Evolutionary conservation across 2,113 vertebrate species (phyloP), one percentile per base, ranked within the genome.

Genomic region (Callipepla californica): DNA sequence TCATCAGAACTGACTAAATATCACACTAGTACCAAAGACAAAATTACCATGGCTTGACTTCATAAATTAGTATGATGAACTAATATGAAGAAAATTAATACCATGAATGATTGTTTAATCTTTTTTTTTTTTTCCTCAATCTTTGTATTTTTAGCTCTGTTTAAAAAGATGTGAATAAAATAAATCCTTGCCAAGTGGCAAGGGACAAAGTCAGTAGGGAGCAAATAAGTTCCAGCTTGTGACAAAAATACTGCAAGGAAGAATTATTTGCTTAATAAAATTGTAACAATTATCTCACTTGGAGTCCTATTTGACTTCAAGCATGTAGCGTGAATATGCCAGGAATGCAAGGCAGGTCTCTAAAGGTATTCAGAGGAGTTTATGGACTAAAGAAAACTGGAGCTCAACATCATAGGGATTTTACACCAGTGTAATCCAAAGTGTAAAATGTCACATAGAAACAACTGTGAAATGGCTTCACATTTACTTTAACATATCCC

Each of bases 181-280:
- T 89, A 20, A 68, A 80, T 74, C 85, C 40, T 57, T 95, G 91
- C 80, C 72, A 89, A 85, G 65, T 90, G 80, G 53, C 87, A 92
- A 47, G 87, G 85, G 87, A 93, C 92, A 77, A 68, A 96, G 48
- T 86, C 84, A 53, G 70, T 90, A 57, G 50, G 51, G 42, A 72
- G 34, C 19, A 90, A 93, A 96, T 96, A 78, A 87, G 40, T 90
- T 95, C 80, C 89, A 95, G 89, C 80, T 94, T 93, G 96, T 44
- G 32, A 93, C 74, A 91, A 91, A 93, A 80, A 18, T 19, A 61
- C 55, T 75, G 30, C 82, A 82, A 96, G 63, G 72, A 94, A 90
- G 62, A 95, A 89, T 90, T 95, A 92, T 79, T 94, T 95, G 38
- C 75, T 77, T 95, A 96, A 93, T 92, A 95, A 94, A 94, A 76